These are phyloP conservation scores for Idris sp. DNA, from an alignment of 1,140 invertebrate genomes.

Conservation along the genomic window DNA sequence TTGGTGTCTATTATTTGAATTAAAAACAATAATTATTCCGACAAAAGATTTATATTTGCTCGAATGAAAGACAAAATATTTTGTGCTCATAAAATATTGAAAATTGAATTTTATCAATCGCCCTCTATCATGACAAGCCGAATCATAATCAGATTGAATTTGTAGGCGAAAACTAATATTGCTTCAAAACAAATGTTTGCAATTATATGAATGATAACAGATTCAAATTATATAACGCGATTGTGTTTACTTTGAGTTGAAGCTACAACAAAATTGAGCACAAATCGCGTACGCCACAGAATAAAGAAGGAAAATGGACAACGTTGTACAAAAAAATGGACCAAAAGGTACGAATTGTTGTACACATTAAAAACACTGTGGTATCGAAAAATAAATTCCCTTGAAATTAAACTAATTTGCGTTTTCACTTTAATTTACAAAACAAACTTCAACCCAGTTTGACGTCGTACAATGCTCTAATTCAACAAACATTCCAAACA, in stretches of 20 bases:
- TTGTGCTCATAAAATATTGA: too few relatives aligned
- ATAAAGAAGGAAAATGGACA: background rate
- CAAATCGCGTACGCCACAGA: background rate
- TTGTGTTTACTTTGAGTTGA: conserved; percentile 10
- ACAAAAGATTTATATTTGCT: too few relatives aligned
- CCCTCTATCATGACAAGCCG: background rate
- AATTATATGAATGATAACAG: conserved; percentile 14
- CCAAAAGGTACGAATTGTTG: conserved; percentile 6
- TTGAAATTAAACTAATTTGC: conserved; percentile 43
- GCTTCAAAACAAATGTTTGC: conserved; percentile 30
- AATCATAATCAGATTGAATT: conserved; percentile 24
- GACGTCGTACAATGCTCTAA: conserved; percentile 47
- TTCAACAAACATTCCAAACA: conserved; percentile 53
- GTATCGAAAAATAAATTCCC: conserved; percentile 23
- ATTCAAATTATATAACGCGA: conserved; percentile 14
- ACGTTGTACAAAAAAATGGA: too few relatives aligned
- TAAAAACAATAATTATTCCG: too few relatives aligned
- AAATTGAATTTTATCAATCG: too few relatives aligned
- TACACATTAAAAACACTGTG: too few relatives aligned
- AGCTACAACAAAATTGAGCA: background rate
- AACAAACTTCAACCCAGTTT: conserved; percentile 49
- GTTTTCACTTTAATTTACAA: conserved; percentile 45
- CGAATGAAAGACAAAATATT: too few relatives aligned
- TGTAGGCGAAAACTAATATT: conserved; percentile 31
- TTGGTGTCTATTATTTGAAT: too few relatives aligned